A percentile compares a stretch with the other conserved stretches of the same genome.
phyloP scores from a whole-genome alignment of 2,888 invertebrate species.

The Beris morrisii region DNA sequence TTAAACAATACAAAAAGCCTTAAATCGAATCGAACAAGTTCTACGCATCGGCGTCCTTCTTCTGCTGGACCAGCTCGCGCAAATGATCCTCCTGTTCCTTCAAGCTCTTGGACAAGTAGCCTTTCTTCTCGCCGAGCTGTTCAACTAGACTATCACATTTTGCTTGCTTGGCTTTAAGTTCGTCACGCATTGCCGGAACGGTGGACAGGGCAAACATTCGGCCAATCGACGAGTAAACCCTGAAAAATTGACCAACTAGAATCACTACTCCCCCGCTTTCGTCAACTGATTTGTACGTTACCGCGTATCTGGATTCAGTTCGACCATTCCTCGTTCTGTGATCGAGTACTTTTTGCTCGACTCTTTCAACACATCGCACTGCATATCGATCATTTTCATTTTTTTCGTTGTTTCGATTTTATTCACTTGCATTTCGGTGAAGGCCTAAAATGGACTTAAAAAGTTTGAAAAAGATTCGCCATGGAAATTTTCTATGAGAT shows the following conservation, averaged over 20 bases:
- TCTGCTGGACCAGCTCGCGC: slow-evolving; percentile 74
- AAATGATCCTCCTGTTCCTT: slow-evolving; percentile 82
- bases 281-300: slow-evolving; percentile 33
- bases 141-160: slow-evolving; percentile 69
- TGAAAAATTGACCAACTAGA: slow-evolving; percentile 35
- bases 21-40: slow-evolving; percentile 30
- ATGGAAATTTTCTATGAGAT: background rate
- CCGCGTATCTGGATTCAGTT: slow-evolving; percentile 52
- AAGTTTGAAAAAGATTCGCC: background rate
- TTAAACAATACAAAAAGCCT: slow-evolving; percentile 32
- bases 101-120: slow-evolving; percentile 71
- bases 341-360: slow-evolving; percentile 71
- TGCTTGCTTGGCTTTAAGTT: slow-evolving; percentile 63
- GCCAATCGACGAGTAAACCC: slow-evolving; percentile 65
- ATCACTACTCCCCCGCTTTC: background rate
- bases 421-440: slow-evolving; percentile 77
- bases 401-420: slow-evolving; percentile 77
- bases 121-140: slow-evolving; percentile 70
- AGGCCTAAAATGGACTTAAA: slow-evolving; percentile 61
- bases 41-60: slow-evolving; percentile 57
- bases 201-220: slow-evolving; percentile 77
- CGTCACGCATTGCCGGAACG: slow-evolving; percentile 63
- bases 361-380: slow-evolving; percentile 72
- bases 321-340: slow-evolving; percentile 62
- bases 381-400: slow-evolving; percentile 72